phyloP scores from a whole-genome alignment of 2,888 invertebrate genomes.

The Dilophus febrilis region DNA sequence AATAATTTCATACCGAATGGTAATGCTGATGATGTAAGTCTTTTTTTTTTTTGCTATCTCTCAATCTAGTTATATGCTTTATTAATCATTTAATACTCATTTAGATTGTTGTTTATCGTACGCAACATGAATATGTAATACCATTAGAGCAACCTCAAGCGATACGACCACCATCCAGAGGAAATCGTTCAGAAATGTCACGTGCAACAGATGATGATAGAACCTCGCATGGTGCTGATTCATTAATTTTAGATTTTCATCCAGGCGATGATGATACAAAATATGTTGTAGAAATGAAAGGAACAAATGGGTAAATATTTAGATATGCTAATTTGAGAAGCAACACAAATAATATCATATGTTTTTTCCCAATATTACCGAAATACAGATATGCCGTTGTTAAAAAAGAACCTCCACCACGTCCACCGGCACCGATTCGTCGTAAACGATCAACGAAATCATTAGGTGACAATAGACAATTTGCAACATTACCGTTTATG shows the following conservation, averaged over 20 bases:
- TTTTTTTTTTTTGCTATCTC: not conserved
- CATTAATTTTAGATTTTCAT: conserved; percentile 35
- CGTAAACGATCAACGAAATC: conserved; percentile 37
- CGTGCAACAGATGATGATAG: conserved; percentile 48
- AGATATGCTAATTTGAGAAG: conserved; percentile 6
- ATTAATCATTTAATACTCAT: conserved; percentile 14
- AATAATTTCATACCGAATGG: conserved; percentile 25
- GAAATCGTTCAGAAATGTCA: conserved; percentile 33
- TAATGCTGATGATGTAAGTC: conserved; percentile 25
- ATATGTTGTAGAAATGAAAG: conserved; percentile 27
- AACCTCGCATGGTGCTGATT: conserved; percentile 54
- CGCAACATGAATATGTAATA: conserved; percentile 47
- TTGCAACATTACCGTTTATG: conserved; percentile 46
- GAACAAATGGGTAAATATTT: conserved; percentile 25
- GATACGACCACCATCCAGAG: conserved; percentile 38
- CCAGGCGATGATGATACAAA: conserved; percentile 22
- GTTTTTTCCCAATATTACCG: conserved; percentile 10
- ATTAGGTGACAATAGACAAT: conserved; percentile 41
- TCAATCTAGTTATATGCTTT: not conserved
- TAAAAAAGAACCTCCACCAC: conserved; percentile 47
- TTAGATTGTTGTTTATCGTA: conserved; percentile 46
- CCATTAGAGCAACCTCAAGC: conserved; percentile 35
- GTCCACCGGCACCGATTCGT: conserved; percentile 43
- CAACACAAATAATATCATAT: too few species aligned
- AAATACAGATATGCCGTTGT: conserved; percentile 53